A percentile compares a stretch with the other conserved stretches of the same genome.
Evolutionary conservation across 2,888 invertebrate genomes (phyloP).

Genomic region (Himalopsyche kuldschensis): DNA sequence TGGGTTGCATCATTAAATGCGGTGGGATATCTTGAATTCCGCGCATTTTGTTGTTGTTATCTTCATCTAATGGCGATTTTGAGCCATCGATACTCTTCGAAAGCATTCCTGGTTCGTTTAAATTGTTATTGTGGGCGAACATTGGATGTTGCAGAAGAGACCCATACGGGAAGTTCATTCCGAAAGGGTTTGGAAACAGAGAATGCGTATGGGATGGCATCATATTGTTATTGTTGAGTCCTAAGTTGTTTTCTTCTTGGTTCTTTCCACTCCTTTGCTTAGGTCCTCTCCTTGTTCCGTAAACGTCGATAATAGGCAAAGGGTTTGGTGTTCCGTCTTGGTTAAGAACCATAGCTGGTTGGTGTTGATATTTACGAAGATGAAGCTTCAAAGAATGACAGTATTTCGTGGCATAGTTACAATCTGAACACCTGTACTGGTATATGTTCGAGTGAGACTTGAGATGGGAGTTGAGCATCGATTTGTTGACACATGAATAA

Average conservation of each 20-base stretch:
- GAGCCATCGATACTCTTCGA: constrained; percentile 50
- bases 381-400: constrained; percentile 97
- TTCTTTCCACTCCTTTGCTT: constrained; percentile 61
- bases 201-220: constrained; percentile 46
- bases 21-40: constrained; percentile 19
- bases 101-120: constrained; percentile 47
- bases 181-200: constrained; percentile 53
- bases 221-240: constrained; percentile 43
- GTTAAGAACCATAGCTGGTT: constrained; percentile 87
- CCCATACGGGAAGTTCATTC: constrained; percentile 54
- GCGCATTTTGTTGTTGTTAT: constrained; percentile 22
- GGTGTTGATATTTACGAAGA: constrained; percentile 87
- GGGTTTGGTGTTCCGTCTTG: constrained; percentile 88
- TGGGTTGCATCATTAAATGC: constrained; percentile 48
- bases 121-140: constrained; percentile 55
- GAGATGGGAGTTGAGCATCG: constrained; percentile 97
- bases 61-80: constrained; percentile 39
- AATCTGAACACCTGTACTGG: constrained; percentile 90
- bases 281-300: constrained; percentile 86
- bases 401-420: constrained; percentile 96
- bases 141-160: constrained; percentile 57
- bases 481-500: constrained; percentile 95
- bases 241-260: constrained; percentile 43
- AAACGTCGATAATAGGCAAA: constrained; percentile 84
- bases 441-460: constrained; percentile 94